These are phyloP conservation scores for Phytoseiulus persimilis DNA, from an alignment of 2,888 invertebrate genomes.

Conservation along the genomic window DNA sequence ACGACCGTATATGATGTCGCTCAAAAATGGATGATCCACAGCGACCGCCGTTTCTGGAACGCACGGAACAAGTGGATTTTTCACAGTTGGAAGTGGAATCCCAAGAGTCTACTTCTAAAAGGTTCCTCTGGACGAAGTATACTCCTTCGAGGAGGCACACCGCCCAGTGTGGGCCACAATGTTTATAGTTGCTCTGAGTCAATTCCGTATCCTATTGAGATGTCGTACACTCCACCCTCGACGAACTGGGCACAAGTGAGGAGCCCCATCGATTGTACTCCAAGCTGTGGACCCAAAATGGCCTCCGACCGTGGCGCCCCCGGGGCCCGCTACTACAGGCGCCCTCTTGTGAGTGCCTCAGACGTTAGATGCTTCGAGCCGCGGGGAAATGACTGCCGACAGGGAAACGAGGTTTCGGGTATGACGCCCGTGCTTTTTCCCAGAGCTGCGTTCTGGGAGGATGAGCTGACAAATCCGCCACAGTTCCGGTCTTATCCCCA, in stretches of 20 bases:
- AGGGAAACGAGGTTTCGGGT: background rate
- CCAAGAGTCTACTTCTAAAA: background rate
- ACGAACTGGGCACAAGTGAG: slow-evolving; percentile 5
- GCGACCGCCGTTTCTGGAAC: background rate
- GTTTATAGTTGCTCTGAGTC: background rate
- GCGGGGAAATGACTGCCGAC: background rate
- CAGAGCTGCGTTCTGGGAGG: too few species aligned
- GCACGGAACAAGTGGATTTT: background rate
- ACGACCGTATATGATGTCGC: background rate
- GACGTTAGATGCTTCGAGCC: background rate
- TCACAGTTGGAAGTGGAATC: background rate
- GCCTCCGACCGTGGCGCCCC: background rate
- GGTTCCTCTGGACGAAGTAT: background rate
- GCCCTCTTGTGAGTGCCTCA: background rate
- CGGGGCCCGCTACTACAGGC: background rate
- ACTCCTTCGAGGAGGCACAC: background rate
- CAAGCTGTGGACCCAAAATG: background rate
- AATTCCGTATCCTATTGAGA: background rate
- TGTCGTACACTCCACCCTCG: background rate
- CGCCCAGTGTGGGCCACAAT: background rate
- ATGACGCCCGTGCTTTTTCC: background rate
- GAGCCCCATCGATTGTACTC: background rate
- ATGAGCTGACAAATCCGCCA: too few species aligned
- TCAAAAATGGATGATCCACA: background rate
- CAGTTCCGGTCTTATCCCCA: too few species aligned